Evolutionary conservation across 2,113 vertebrate genomes (phyloP).

Genomic region (Puma concolor): DNA sequence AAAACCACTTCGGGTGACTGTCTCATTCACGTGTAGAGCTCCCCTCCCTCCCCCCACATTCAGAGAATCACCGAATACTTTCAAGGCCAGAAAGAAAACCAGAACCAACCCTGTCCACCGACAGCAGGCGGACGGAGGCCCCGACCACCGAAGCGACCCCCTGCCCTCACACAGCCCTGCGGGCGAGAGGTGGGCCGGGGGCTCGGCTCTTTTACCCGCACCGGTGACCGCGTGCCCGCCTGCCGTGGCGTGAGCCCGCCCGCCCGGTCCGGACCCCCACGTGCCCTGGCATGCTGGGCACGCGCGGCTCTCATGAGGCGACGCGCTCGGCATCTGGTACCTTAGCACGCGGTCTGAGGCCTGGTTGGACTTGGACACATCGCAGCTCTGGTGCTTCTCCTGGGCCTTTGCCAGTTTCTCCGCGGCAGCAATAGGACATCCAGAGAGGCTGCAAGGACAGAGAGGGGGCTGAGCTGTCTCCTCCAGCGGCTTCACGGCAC

Average conservation of each 20-base stretch:
- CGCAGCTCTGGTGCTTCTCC: conserved; percentile 97
- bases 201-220: background rate
- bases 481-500: conserved; percentile 70
- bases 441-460: conserved; percentile 94
- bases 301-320: fast-evolving
- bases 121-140: fast-evolving
- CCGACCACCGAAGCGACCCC: fast-evolving
- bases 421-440: conserved; percentile 98
- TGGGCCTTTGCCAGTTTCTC: conserved; percentile 99
- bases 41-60: background rate
- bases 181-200: background rate
- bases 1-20: background rate
- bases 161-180: background rate
- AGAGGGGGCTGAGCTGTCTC: conserved; percentile 80
- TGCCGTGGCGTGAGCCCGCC: fast-evolving
- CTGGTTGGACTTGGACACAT: conserved; percentile 96
- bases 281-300: too few relatives aligned
- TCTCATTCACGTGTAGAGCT: background rate
- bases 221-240: background rate
- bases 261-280: too few relatives aligned
- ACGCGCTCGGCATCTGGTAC: conserved; percentile 81
- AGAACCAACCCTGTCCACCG: fast-evolving
- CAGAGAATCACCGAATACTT: background rate
- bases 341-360: conserved; percentile 98
- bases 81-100: background rate